Base-by-base conservation (phyloP, 2,113 vertebrate genomes). In the Setophaga coronata region DNA sequence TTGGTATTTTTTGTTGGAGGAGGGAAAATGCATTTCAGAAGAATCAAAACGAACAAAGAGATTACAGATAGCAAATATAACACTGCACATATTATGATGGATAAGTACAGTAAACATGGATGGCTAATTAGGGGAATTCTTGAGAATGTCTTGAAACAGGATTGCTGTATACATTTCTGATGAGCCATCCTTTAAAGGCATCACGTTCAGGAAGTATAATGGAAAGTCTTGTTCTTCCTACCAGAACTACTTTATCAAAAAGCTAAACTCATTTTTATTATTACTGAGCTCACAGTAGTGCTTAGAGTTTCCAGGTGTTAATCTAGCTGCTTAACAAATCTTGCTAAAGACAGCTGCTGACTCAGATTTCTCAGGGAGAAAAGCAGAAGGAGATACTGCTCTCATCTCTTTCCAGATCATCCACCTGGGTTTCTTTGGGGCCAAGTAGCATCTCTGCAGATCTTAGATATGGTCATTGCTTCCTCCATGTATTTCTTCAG, bases 11-110 rank as follows among this genome's bases (percentile, higher is more conserved):
- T 97, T 95, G 94, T 61, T 96, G 96, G 94, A 93, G 77, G 60
- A 79, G 81, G 79, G n/a, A 92, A 97, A 98, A 96, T 96, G 97
- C 96, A 95, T 97, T 97, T 98, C 96, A 97, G 92, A 94, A 97
- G 96, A 97, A 98, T 98, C 90, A 96, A 98, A 96, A 92, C 89
- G 88, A 97, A 98, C 98, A 98, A 98, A 98, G 97, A 96, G 93
- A 96, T 96, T 96, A 98, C 91, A 98, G 98, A 98, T 97, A 97
- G 48, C 87, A 97, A 78, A 95, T 97, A 86, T 77, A 98, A 97
- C 96, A 97, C 96, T 98, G 97, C 97, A 96, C 87, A 67, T 97
- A 98, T 97, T 98, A 98, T 98, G 94, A 95, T 70, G 95, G 67
- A 91, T 87, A 95, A 96, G 70, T 88, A 97, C 96, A 95, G 94